These are phyloP conservation scores for Hippotragus niger DNA, from an alignment of 2,113 vertebrate species.

Conservation along the genomic window DNA sequence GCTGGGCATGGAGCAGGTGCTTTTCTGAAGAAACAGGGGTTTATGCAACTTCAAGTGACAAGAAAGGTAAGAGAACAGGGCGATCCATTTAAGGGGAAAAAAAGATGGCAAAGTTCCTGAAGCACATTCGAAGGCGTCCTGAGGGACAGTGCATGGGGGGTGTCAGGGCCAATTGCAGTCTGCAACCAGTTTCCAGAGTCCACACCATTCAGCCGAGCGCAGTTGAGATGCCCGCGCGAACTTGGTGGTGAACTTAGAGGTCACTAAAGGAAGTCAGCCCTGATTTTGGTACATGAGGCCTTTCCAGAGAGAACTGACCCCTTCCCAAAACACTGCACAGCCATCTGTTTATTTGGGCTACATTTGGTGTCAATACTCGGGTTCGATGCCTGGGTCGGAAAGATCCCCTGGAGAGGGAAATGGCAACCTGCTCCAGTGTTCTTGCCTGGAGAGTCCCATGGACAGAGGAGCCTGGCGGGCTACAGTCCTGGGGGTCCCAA, in stretches of 20 bases:
- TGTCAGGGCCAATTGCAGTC: background rate
- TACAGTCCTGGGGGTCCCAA: background rate
- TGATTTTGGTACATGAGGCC: background rate
- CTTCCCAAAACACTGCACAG: background rate
- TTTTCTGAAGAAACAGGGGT: background rate
- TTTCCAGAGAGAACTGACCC: background rate
- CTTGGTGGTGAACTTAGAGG: background rate
- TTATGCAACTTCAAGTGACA: background rate
- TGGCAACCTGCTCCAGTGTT: background rate
- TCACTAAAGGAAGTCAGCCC: too few species aligned
- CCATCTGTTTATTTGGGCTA: background rate
- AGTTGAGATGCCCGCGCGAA: accelerated
- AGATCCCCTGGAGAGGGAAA: background rate
- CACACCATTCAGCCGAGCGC: background rate
- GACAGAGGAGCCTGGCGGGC: background rate
- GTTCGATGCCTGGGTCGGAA: background rate
- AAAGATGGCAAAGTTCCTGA: background rate
- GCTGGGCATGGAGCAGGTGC: background rate
- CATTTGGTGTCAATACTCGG: background rate
- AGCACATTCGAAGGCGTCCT: background rate
- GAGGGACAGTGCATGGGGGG: accelerated
- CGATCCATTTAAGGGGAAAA: background rate
- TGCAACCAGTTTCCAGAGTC: too few species aligned
- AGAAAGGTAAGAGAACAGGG: background rate
- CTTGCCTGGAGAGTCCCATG: background rate